Evolutionary conservation across 2,797 vertebrate genomes (phyloP), one percentile per base, ranked within the genome.

Genomic region (Acrocephalus scirpaceus): DNA sequence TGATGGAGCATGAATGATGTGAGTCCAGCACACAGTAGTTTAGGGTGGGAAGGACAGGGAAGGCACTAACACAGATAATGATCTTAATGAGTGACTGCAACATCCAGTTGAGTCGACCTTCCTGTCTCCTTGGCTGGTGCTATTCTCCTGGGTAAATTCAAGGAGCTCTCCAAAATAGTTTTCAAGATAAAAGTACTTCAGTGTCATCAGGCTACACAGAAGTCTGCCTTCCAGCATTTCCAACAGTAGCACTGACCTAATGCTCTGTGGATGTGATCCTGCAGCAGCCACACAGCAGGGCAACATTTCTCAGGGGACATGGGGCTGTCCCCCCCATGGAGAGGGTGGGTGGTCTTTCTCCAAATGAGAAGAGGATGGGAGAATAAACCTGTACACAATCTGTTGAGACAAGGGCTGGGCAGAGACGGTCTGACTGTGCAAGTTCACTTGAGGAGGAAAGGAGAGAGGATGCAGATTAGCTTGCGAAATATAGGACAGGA

Each of bases 71-170:
- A 89, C n/a, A 91, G 89, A 91, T 80, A 93, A 91, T 30, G 26
- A 87, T 96, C 93, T 94, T 88, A 91, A 90, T 60, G 75, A 96
- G 45, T 45, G 36, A 56, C 73, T 78, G 21, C 66, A 66, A 32
- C 32, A 78, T 73, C 51, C 62, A 88, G 64, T 1, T 70, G 36
- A 78, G 56, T 30, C 29, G 60, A 92, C 82, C 82, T 91, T 89
- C 51, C 36, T 54, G 50, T 86, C 72, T 93, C 69, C 69, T 96
- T 95, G 87, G 87, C 92, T 80, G 30, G 21, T 53, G 44, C 26
- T 95, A 90, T 72, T 77, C 93, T 86, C 85, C 48, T 50, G 95
- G 60, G 89, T 60, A 93, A 83, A 91, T 66, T 85, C 38, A 91
- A 94, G 70, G 40, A 92, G 32, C 29, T 78, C 47, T 88, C 66